Percentiles rank a stretch among this genome's conserved stretches.
These are phyloP conservation scores for Pangasius krempfi DNA, from an alignment of 2,797 vertebrate species.

Conservation along the genomic window DNA sequence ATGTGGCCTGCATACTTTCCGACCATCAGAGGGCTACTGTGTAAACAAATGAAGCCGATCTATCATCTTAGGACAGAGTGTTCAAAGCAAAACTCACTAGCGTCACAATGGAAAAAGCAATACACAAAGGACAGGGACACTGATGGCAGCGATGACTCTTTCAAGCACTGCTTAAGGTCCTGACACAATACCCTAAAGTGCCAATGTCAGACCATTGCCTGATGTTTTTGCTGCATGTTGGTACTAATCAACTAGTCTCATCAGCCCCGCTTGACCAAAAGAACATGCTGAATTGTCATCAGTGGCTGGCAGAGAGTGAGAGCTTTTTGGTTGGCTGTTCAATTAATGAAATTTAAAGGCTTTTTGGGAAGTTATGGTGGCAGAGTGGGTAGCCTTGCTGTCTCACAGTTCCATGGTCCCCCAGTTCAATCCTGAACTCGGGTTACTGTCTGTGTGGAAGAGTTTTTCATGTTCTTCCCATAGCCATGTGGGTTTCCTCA, in stretches of 20 bases:
- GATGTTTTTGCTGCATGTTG: background rate
- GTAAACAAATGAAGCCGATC: conserved; percentile 34
- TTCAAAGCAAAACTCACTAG: conserved; percentile 27
- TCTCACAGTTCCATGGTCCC: background rate
- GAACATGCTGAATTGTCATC: background rate
- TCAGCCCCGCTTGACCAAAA: background rate
- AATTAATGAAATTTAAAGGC: background rate
- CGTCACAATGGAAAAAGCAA: conserved; percentile 26
- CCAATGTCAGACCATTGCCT: background rate
- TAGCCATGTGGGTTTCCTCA: background rate
- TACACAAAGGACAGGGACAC: conserved; percentile 1
- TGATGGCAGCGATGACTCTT: conserved; percentile 5
- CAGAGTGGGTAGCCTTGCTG: background rate
- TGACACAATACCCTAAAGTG: background rate
- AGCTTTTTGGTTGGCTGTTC: background rate
- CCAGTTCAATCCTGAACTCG: background rate
- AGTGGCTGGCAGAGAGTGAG: background rate
- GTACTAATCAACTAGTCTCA: background rate
- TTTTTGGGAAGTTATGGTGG: background rate
- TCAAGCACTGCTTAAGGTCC: conserved; percentile 6
- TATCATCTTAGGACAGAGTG: conserved; percentile 32
- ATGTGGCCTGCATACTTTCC: background rate
- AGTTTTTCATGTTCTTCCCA: background rate
- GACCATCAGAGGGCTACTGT: conserved; percentile 16
- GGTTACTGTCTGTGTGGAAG: background rate